Evolutionary conservation across 1,140 invertebrate species (phyloP).

Genomic region (Nautilus pompilius): DNA sequence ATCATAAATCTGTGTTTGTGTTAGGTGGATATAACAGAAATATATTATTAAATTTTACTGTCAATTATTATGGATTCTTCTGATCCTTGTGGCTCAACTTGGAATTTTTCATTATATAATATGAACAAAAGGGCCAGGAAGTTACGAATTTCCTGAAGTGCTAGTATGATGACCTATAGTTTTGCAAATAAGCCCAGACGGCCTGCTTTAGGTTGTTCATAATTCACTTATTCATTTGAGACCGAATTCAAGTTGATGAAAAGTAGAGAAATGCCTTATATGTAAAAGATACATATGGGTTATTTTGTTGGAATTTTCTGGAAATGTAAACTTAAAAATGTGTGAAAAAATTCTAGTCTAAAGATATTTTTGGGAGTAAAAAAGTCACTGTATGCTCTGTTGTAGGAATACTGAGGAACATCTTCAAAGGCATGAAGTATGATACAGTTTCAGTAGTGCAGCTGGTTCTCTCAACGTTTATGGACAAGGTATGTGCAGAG

Average conservation of each 20-base stretch:
- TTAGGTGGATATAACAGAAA: too few species aligned
- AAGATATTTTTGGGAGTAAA: too few species aligned
- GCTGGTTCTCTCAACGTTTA: slow-evolving; percentile 66
- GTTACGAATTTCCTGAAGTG: background rate
- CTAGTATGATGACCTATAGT: background rate
- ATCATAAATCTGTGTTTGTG: background rate
- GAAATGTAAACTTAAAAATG: too few species aligned
- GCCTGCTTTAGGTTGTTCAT: background rate
- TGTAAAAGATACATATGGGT: too few species aligned
- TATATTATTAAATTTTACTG: background rate
- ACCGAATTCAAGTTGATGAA: too few species aligned
- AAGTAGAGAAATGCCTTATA: too few species aligned
- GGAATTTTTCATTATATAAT: too few species aligned
- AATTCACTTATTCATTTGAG: too few species aligned
- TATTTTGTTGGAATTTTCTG: too few species aligned
- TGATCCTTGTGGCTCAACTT: background rate
- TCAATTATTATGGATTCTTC: background rate
- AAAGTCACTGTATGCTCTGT: too few species aligned
- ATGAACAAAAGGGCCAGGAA: too few species aligned
- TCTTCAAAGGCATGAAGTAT: slow-evolving; percentile 66
- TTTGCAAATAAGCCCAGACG: background rate
- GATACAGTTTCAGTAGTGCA: slow-evolving; percentile 67
- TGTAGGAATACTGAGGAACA: slow-evolving; percentile 61
- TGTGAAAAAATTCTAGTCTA: too few species aligned
- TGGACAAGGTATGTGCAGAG: slow-evolving; percentile 59